Conservation (phyloP, 2,113 vertebrate genomes). For the Cynoglossus semilaevis region DNA sequence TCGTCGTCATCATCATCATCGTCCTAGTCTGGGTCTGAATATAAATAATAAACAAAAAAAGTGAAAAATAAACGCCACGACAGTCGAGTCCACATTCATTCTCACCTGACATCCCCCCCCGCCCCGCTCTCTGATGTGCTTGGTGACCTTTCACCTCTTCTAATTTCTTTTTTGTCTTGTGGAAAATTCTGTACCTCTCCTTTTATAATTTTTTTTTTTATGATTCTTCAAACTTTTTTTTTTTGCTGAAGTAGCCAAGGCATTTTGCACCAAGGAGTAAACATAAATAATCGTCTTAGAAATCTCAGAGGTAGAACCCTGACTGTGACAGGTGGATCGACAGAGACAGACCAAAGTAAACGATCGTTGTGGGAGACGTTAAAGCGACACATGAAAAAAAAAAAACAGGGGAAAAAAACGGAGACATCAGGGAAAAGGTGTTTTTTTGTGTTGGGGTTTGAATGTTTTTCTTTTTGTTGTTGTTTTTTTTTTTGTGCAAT, state of each 20-base stretch:
- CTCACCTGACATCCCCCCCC: conserved; percentile 19
- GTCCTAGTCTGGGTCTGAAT: conserved; percentile 34
- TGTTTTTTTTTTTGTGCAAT: conserved; percentile 50
- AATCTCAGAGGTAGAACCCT: conserved; percentile 79
- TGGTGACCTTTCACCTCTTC: conserved; percentile 40
- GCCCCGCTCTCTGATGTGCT: conserved; percentile 60
- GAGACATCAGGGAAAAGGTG: conserved; percentile 10
- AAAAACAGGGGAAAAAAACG: conserved; percentile 9
- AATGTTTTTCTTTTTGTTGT: not conserved
- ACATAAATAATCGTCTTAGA: conserved; percentile 67
- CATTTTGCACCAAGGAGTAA: conserved; percentile 76
- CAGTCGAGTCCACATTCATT: conserved; percentile 49
- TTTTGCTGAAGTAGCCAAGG: conserved; percentile 78
- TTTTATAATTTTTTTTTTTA: conserved; percentile 3
- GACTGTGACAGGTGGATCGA: conserved; percentile 65
- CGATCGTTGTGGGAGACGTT: conserved; percentile 29
- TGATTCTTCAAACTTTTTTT: conserved; percentile 8
- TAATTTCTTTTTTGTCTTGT: conserved; percentile 40
- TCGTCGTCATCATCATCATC: conserved; percentile 49
- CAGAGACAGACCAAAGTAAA: conserved; percentile 50
- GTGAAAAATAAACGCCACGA: conserved; percentile 48
- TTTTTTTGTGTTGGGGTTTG: not conserved
- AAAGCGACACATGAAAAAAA: conserved; percentile 37
- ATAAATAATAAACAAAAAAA: conserved; percentile 46
- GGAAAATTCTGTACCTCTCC: conserved; percentile 48